Evolutionary conservation across 2,113 vertebrate species (phyloP), one percentile per base, ranked within the genome.

Genomic region (Saimiri boliviensis): DNA sequence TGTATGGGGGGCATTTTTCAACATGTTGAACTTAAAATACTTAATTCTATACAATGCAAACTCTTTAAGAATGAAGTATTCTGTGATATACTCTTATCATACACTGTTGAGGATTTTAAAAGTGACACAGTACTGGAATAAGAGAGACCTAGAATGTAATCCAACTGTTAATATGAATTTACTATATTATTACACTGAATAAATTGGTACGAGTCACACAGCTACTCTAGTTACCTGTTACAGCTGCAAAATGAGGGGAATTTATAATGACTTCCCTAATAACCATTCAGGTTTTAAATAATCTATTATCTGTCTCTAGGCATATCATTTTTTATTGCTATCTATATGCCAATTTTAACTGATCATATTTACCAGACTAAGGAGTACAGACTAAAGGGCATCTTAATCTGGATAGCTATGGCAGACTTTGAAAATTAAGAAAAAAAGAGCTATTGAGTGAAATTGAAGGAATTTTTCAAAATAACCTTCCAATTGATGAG

Each of bases 401-500:
- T 54, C 74, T 94, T 66, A 73, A 89, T 89, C 63, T 89, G 42
- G n/a, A 68, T 47, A 92, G 45, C 52, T 94, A 16, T 89, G 8
- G 30, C 25, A 95, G 4, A 90, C 42, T 70, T 86, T 42, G 27
- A 9, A 92, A 91, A 92, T 45, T 1, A 40, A 71, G 92, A 85
- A 30, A 84, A 56, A 66, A 83, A 58, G 25, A 58, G n/a, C 73
- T 76, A 86, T 6, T 70, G 73, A 95, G 32, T 80, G 14, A 93
- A 96, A 92, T 52, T n/a, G 8, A 93, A 94, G 66, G 19, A 71
- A 79, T 96, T 86, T 70, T 81, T 5, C 70, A 97, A 95, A 56
- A 93, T 0, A 94, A 54, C 27, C 6, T 93, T 71, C 87, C 70
- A 76, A 47, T 49, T 23, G 63, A 91, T 20, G 35, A 54, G 21